These are phyloP conservation scores for Cisticola juncidis DNA, from an alignment of 2,113 vertebrate species.

Conservation along the genomic window DNA sequence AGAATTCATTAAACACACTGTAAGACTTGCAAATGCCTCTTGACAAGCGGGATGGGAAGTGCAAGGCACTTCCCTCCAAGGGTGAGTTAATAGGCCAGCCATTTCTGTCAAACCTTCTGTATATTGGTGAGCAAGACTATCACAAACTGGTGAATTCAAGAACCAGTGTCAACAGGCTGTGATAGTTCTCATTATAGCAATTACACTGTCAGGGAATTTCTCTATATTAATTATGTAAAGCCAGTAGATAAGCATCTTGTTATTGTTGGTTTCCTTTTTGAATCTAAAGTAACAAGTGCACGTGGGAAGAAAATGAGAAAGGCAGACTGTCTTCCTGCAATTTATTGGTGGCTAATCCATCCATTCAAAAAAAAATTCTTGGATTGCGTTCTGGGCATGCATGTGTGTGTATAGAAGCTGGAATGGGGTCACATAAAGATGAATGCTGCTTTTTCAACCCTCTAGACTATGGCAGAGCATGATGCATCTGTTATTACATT, in stretches of 20 bases:
- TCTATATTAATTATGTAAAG: not conserved
- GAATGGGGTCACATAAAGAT: not conserved
- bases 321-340: not conserved
- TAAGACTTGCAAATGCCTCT: slow-evolving; percentile 46
- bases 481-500: not conserved
- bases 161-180: not conserved
- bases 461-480: not conserved
- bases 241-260: not conserved
- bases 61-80: not conserved
- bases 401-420: not conserved
- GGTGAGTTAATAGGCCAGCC: slow-evolving; percentile 1
- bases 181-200: not conserved
- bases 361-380: not conserved
- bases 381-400: not conserved
- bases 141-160: not conserved
- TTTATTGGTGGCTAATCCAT: not conserved
- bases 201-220: not conserved
- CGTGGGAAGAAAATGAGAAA: not conserved
- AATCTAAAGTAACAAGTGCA: not conserved
- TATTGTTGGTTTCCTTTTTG: not conserved
- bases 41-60: slow-evolving; percentile 30
- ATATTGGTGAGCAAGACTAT: not conserved
- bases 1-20: slow-evolving; percentile 38
- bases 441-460: not conserved
- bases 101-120: not conserved